These are phyloP conservation scores for Goniozus legneri DNA, from an alignment of 1,140 invertebrate genomes.

Conservation along the genomic window DNA sequence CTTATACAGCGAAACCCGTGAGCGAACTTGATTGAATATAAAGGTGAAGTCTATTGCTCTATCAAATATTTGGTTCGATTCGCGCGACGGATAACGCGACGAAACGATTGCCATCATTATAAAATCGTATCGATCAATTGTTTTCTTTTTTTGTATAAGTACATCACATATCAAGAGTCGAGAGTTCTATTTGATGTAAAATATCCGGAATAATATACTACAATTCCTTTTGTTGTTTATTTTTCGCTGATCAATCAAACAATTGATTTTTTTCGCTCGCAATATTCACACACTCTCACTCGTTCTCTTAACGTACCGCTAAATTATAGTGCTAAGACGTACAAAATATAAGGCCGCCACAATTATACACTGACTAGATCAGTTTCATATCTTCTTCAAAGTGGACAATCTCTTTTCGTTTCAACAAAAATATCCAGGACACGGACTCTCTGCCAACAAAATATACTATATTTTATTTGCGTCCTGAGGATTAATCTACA, in stretches of 20 bases:
- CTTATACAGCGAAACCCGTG: slow-evolving; percentile 42
- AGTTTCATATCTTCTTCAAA: slow-evolving; percentile 43
- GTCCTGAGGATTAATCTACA: too few relatives aligned
- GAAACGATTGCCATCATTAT: slow-evolving; percentile 30
- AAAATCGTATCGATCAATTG: too few relatives aligned
- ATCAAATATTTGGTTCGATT: slow-evolving; percentile 41
- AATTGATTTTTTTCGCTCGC: slow-evolving; percentile 9
- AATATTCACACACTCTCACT: background rate
- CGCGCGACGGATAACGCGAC: slow-evolving; percentile 25
- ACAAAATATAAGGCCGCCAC: slow-evolving; percentile 56
- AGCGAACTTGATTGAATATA: slow-evolving; percentile 31
- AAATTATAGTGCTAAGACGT: slow-evolving; percentile 28
- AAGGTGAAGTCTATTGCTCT: slow-evolving; percentile 27
- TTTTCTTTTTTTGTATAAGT: too few relatives aligned
- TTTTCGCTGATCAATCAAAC: too few relatives aligned
- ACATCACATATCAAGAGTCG: too few relatives aligned
- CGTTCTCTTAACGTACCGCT: background rate
- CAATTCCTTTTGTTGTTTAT: too few relatives aligned
- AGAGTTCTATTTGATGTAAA: too few relatives aligned
- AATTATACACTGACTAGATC: slow-evolving; percentile 56
- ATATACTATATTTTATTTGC: slow-evolving; percentile 36
- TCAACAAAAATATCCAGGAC: slow-evolving; percentile 50
- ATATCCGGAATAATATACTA: too few relatives aligned
- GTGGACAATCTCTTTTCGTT: slow-evolving; percentile 15
- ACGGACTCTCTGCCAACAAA: slow-evolving; percentile 43